Evolutionary conservation across 92 coral and sea anemone genomes (phyloP).

Genomic region (Epizoanthus scotinus): DNA sequence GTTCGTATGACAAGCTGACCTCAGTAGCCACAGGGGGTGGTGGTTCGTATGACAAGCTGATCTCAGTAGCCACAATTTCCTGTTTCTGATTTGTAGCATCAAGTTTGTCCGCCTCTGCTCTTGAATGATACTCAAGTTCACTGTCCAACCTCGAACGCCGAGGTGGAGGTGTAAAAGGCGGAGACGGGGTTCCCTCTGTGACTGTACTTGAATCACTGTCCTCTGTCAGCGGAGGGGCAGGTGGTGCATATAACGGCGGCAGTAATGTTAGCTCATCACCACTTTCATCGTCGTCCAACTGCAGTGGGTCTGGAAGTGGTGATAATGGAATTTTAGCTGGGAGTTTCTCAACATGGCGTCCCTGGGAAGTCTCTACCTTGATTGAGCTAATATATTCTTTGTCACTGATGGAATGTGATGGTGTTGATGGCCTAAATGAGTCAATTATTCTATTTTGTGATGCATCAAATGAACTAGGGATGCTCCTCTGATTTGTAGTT

Average conservation of each 20-base stretch:
- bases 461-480: too few relatives aligned
- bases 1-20: constrained; percentile 8
- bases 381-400: too few relatives aligned
- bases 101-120: background rate
- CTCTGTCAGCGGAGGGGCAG: background rate
- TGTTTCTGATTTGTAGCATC: background rate
- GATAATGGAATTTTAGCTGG: background rate
- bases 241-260: constrained; percentile 14
- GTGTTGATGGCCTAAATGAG: too few relatives aligned
- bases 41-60: constrained; percentile 9
- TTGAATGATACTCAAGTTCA: background rate
- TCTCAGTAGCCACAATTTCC: constrained; percentile 3
- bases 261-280: background rate
- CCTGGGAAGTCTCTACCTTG: too few relatives aligned
- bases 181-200: constrained; percentile 32
- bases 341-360: too few relatives aligned
- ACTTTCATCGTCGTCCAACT: background rate
- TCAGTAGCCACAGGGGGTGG: background rate
- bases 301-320: background rate
- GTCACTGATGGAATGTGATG: too few relatives aligned
- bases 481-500: too few relatives aligned
- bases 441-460: too few relatives aligned
- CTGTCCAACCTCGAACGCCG: background rate
- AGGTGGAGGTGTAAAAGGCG: constrained; percentile 31
- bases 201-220: background rate